Evolutionary conservation across 2,113 vertebrate genomes (phyloP), one percentile per base, ranked within the genome.

Genomic region (Speoplatyrhinus poulsoni): DNA sequence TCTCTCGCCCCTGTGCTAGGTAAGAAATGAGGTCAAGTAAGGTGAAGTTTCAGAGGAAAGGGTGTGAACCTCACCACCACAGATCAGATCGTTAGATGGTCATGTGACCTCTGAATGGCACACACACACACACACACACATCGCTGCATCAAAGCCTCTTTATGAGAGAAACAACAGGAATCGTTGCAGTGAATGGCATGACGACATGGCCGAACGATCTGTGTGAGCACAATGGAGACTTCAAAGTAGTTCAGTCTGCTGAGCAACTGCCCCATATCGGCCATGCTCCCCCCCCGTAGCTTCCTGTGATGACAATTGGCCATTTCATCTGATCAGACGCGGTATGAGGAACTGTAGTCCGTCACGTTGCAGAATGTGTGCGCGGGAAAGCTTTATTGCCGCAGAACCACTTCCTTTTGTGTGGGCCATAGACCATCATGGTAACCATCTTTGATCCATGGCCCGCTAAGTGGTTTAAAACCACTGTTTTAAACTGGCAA

Each of bases 301-400:
- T 55, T 69, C 19, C 66, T 53, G 26, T 50, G 33, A 52, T 67
- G 60, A 81, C 75, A 83, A 80, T 60, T 36, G 56, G 12, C 62
- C 70, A 69, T 32, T 75, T 82, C 65, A 75, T 82, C 68, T 60
- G 13, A 48, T 54, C 46, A 36, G 71, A 46, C 4, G 52, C 15
- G 53, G n/a, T 65, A 64, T 64, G 53, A 16, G 15, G 33, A 46
- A 61, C 32, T 16, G 46, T 47, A 56, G 59, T 41, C 26, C 36
- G 1, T 41, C 36, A 41, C 36, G 36, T 41, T 41, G 26, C 26
- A 2, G 26, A 26, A 41, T 41, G 47, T 64, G 69, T 78, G 19
- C 48, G 3, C 32, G 64, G 67, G 62, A 80, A 73, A 71, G n/a
- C 46, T 4, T 16, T 54, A 55, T 55, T 66, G 69, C 72, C 69